phyloP scores from a whole-genome alignment of 2,113 vertebrate species.

The Protomyctophum bolini region DNA sequence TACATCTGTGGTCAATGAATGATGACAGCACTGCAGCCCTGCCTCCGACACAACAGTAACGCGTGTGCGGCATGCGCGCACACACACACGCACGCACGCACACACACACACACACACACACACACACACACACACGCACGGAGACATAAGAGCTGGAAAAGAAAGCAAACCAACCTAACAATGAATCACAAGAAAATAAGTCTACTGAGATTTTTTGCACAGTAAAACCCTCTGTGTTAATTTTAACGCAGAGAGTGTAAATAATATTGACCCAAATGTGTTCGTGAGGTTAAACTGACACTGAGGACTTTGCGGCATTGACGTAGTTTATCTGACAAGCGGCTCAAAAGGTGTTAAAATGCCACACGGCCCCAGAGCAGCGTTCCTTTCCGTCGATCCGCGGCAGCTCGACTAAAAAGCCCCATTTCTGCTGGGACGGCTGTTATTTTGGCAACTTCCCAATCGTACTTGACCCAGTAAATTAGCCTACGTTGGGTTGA shows the following conservation, averaged over 20 bases:
- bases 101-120: constrained; percentile 19
- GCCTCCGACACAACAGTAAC: constrained; percentile 43
- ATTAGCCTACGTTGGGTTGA: constrained; percentile 78
- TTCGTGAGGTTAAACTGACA: too few species aligned
- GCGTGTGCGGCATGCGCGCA: background rate
- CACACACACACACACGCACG: constrained; percentile 6
- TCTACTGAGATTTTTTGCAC: too few species aligned
- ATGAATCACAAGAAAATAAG: constrained; percentile 32
- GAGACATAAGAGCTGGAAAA: constrained; percentile 28
- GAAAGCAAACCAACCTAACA: constrained; percentile 40
- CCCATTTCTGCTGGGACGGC: constrained; percentile 57
- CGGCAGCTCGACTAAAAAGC: constrained; percentile 42
- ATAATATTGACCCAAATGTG: too few species aligned
- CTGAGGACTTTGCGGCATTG: constrained; percentile 5
- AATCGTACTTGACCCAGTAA: constrained; percentile 79
- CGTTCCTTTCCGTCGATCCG: constrained; percentile 55
- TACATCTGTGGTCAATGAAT: constrained; percentile 79
- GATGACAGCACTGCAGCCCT: constrained; percentile 62
- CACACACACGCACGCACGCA: constrained; percentile 49
- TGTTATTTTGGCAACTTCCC: constrained; percentile 75
- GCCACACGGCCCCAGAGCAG: constrained; percentile 41
- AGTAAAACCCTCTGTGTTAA: too few species aligned
- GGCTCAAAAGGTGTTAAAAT: constrained; percentile 37
- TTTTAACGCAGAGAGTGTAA: too few species aligned
- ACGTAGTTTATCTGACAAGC: constrained; percentile 27